phyloP scores from a whole-genome alignment of 2,113 vertebrate species.

The Platysternon megacephalum region DNA sequence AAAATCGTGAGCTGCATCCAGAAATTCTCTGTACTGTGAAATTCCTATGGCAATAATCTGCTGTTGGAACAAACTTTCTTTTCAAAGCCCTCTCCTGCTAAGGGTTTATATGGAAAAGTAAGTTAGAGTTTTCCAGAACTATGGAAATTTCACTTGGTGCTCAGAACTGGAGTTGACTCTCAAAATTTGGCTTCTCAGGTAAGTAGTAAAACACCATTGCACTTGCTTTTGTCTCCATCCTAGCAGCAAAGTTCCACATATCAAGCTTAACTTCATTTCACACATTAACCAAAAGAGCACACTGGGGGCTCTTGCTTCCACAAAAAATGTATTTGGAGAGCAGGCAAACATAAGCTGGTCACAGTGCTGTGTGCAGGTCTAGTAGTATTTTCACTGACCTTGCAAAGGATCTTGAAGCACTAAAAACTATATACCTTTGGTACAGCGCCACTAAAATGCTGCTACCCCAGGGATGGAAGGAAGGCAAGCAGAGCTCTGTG shows the following conservation, averaged over 20 bases:
- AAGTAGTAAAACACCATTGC: not conserved
- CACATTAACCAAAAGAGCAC: not conserved
- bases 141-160: not conserved
- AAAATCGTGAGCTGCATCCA: not conserved
- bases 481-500: not conserved
- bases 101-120: not conserved
- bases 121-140: not conserved
- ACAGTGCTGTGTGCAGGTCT: not conserved
- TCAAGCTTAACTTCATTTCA: not conserved
- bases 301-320: not conserved
- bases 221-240: not conserved
- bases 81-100: not conserved
- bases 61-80: not conserved
- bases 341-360: not conserved
- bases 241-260: not conserved
- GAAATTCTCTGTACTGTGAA: not conserved
- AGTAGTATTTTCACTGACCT: not conserved
- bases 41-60: not conserved
- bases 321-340: not conserved
- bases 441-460: not conserved
- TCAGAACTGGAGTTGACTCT: not conserved
- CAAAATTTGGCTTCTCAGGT: not conserved
- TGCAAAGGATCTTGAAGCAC: not conserved
- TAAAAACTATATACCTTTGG: not conserved
- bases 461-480: not conserved